These are phyloP conservation scores for Latrodectus elegans DNA, from an alignment of 2,888 invertebrate species.

Conservation along the genomic window DNA sequence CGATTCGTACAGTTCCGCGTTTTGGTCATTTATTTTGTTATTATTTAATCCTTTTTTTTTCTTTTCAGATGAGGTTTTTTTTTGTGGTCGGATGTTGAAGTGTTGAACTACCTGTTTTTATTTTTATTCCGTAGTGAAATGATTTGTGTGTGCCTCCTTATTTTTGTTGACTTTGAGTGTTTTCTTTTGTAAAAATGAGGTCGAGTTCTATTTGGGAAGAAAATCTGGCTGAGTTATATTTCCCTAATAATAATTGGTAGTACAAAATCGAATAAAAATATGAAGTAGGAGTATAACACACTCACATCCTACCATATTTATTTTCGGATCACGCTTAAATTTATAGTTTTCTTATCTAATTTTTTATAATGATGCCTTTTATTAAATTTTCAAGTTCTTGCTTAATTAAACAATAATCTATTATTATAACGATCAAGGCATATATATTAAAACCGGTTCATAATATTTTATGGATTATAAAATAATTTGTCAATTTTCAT, in stretches of 20 bases:
- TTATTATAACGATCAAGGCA: no score
- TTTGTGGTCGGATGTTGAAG: not conserved
- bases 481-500: no score
- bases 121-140: not conserved
- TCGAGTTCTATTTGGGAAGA: not conserved
- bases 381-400: no score
- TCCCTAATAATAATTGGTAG: not conserved
- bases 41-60: not conserved
- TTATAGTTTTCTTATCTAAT: no score
- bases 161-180: constrained; percentile 1
- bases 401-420: no score
- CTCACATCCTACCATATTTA: no score
- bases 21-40: constrained; percentile 4
- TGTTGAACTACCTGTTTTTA: constrained; percentile 17
- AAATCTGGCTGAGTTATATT: not conserved
- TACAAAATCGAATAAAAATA: no score
- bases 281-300: no score
- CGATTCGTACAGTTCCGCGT: constrained; percentile 24
- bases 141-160: not conserved
- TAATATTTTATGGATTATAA: no score
- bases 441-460: no score
- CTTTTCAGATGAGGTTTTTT: not conserved
- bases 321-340: no score
- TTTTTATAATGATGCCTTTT: no score
- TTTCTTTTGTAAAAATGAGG: not conserved